Percentiles rank a stretch among this genome's conserved stretches.
phyloP scores from a whole-genome alignment of 1,140 invertebrate genomes.

The Drosophila punjabiensis region DNA sequence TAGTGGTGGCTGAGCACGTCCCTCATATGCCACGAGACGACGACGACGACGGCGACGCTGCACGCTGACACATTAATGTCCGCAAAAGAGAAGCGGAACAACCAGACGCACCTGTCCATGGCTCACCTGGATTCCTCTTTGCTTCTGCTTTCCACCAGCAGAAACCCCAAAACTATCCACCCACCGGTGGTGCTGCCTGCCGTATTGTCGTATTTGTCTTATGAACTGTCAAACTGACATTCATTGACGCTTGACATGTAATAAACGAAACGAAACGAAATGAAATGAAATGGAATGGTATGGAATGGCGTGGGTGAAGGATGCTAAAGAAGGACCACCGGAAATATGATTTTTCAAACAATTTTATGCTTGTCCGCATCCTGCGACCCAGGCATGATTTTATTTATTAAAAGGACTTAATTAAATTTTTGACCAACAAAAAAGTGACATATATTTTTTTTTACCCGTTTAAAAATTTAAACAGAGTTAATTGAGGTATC shows the following conservation, averaged over 20 bases:
- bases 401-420: slow-evolving; percentile 44
- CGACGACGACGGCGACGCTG: slow-evolving; percentile 25
- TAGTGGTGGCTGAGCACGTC: slow-evolving; percentile 50
- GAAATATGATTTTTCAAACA: slow-evolving; percentile 65
- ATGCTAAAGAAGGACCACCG: neutral
- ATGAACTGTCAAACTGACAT: slow-evolving; percentile 79
- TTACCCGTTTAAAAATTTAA: slow-evolving; percentile 5
- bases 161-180: slow-evolving; percentile 26
- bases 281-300: slow-evolving; percentile 16
- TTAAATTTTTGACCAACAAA: slow-evolving; percentile 24
- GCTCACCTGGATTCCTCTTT: slow-evolving; percentile 1
- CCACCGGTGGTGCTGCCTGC: slow-evolving; percentile 18
- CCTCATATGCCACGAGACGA: slow-evolving; percentile 52
- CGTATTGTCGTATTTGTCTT: slow-evolving; percentile 74
- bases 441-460: neutral
- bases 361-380: slow-evolving; percentile 27
- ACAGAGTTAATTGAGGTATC: slow-evolving; percentile 17
- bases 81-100: slow-evolving; percentile 39
- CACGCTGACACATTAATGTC: slow-evolving; percentile 70
- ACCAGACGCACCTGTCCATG: slow-evolving; percentile 46
- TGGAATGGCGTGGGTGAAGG: slow-evolving; percentile 2
- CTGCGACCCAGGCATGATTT: slow-evolving; percentile 21
- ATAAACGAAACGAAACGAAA: slow-evolving; percentile 65
- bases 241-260: slow-evolving; percentile 77
- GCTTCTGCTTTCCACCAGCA: neutral